phyloP scores from a whole-genome alignment of 2,888 invertebrate genomes.

The Nomada ruficornis region DNA sequence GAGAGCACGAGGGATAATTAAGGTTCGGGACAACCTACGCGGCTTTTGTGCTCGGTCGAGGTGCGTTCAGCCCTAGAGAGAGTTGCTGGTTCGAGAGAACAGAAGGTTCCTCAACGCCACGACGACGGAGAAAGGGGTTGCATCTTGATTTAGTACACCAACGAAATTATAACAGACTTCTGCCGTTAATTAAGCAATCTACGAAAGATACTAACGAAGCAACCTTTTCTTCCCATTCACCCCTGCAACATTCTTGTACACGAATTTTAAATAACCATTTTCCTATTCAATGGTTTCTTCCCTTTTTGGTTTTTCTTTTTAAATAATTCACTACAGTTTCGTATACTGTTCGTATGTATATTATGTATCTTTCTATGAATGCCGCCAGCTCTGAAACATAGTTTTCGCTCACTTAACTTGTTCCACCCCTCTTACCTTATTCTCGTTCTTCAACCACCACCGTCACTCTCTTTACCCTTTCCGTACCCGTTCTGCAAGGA shows the following conservation, averaged over 20 bases:
- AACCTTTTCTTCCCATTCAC: slow-evolving; percentile 28
- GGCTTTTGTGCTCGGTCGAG: slow-evolving; percentile 68
- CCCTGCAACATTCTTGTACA: not conserved
- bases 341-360: not conserved
- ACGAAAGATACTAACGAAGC: slow-evolving; percentile 64
- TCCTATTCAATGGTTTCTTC: slow-evolving; percentile 5
- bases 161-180: slow-evolving; percentile 68
- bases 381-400: slow-evolving; percentile 57
- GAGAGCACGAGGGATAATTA: slow-evolving; percentile 68
- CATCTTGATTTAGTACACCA: slow-evolving; percentile 65
- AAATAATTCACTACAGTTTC: slow-evolving; percentile 3
- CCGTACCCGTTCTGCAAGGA: slow-evolving; percentile 36
- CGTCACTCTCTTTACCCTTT: not conserved
- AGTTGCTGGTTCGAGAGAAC: slow-evolving; percentile 19
- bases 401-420: slow-evolving; percentile 48
- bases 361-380: slow-evolving; percentile 1
- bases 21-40: slow-evolving; percentile 71
- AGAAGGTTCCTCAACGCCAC: slow-evolving; percentile 13
- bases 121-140: slow-evolving; percentile 28
- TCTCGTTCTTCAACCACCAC: slow-evolving; percentile 33
- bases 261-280: not conserved
- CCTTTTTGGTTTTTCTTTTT: not conserved
- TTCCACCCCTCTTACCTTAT: slow-evolving; percentile 12
- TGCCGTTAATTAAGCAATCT: slow-evolving; percentile 71
- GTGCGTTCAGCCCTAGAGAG: slow-evolving; percentile 51